Base-by-base conservation (phyloP, 2,113 vertebrate species). In the Melanerpes aurifrons region DNA sequence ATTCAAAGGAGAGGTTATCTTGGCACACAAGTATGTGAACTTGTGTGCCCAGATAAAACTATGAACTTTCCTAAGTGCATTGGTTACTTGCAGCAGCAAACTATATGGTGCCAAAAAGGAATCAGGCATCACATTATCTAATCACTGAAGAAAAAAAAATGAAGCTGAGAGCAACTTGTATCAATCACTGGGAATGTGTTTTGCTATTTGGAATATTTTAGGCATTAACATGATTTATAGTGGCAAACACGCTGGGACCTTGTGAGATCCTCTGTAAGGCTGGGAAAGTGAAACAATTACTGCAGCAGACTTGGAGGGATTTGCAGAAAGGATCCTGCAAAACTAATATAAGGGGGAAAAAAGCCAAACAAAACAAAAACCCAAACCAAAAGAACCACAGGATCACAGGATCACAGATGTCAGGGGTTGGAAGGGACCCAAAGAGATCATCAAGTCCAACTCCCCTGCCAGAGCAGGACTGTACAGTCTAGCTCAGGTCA, bases 191-290 rank as follows among this genome's bases (percentile, higher is more conserved):
- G 62, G 84, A 92, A 91, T 56, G 47, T 0, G 0, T 62, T 87
- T 92, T 93, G 40, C 35, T 82, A 87, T 87, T 85, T 82, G 35
- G 17, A 91, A 48, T 72, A 76, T 80, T 85, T 87, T 57, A 82
- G n/a, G 48, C 43, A 76, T 48, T 73, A 82, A 63, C 22, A 76
- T 69, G 53, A 92, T 87, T 89, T 79, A 89, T 70, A 87, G 75
- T 3, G 3, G 50, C 28, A 87, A 93, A 66, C 20, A 78, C 57
- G 24, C 13, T n/a, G 17, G 28, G 83, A 91, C 3, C 50, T 85
- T 3, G 5, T 73, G 26, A 85, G 31, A 85, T 70, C 72, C 61
- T 79, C 13, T 89, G 87, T n/a, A 35, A 87, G 87, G n/a, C 61
- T 92, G 29, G 47, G 68, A 94, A 93, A 90, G 62, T 78, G 50